A percentile compares a stretch with the other conserved stretches of the same genome.
phyloP scores from a whole-genome alignment of 2,888 invertebrate species.

The Ligdia adustata region DNA sequence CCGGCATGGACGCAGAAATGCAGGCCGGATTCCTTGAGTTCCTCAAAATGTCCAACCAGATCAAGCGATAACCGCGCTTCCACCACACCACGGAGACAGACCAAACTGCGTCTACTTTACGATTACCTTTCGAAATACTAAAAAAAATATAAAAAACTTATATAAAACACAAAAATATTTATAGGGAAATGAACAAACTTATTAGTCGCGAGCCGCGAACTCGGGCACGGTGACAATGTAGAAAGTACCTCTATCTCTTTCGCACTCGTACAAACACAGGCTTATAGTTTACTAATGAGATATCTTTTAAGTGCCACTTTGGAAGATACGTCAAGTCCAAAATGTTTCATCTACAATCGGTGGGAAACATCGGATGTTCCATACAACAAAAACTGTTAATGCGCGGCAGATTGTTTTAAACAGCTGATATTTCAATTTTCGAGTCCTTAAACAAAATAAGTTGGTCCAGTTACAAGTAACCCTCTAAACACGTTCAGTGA shows the following conservation, averaged over 20 bases:
- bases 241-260: not conserved
- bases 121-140: slow-evolving; percentile 57
- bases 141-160: slow-evolving; percentile 65
- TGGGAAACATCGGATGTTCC: too few relatives aligned
- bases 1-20: slow-evolving; percentile 81
- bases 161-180: slow-evolving; percentile 75
- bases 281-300: too few relatives aligned
- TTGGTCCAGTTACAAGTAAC: too few relatives aligned
- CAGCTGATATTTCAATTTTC: too few relatives aligned
- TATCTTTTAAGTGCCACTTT: too few relatives aligned
- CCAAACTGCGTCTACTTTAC: slow-evolving; percentile 57
- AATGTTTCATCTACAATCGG: too few relatives aligned
- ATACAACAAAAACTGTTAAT: too few relatives aligned
- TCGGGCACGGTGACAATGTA: slow-evolving; percentile 1
- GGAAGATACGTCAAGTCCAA: too few relatives aligned
- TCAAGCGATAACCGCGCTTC: slow-evolving; percentile 75
- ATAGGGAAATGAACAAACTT: slow-evolving; percentile 48
- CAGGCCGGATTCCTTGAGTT: slow-evolving; percentile 80
- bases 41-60: slow-evolving; percentile 81
- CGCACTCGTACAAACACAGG: not conserved
- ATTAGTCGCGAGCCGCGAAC: slow-evolving; percentile 29
- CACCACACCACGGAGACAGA: slow-evolving; percentile 56
- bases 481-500: too few relatives aligned
- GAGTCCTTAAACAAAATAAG: too few relatives aligned
- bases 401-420: too few relatives aligned